These are phyloP conservation scores for Phoxinus dragarum DNA, from an alignment of 2,797 vertebrate species.

Conservation along the genomic window DNA sequence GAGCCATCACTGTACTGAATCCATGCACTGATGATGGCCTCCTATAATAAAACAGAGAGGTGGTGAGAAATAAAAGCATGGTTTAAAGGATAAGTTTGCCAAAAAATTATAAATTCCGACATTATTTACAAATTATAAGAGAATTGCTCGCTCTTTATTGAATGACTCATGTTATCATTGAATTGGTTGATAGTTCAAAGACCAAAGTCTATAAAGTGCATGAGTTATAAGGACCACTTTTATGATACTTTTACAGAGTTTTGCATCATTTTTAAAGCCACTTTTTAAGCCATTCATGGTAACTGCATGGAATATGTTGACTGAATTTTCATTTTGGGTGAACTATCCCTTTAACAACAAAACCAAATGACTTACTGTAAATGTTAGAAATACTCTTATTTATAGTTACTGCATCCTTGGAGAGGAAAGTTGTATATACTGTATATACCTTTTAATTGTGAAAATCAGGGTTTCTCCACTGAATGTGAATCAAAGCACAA, in stretches of 20 bases:
- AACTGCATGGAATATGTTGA: not conserved
- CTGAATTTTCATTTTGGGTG: not conserved
- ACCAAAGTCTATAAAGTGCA: not conserved
- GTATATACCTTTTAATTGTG: not conserved
- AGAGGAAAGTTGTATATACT: not conserved
- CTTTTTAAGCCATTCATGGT: not conserved
- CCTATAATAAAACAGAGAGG: slow-evolving; percentile 74
- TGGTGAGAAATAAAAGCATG: not conserved
- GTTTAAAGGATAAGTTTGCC: not conserved
- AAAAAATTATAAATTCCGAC: not conserved
- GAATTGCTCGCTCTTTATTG: not conserved
- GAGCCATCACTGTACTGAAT: slow-evolving; percentile 94
- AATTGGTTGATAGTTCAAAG: not conserved
- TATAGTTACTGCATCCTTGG: slow-evolving; percentile 15
- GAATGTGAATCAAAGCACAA: not conserved
- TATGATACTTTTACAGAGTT: not conserved
- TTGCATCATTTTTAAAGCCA: not conserved
- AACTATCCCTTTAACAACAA: not conserved
- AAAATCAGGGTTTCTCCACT: not conserved
- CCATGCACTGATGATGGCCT: slow-evolving; percentile 92
- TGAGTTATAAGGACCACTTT: slow-evolving; percentile 2
- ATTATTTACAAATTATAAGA: not conserved
- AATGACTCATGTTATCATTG: not conserved
- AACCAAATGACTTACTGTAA: not conserved
- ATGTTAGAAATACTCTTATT: not conserved